Conservation (phyloP, 2,888 invertebrate species). For the Heteromyza rotundicornis region DNA sequence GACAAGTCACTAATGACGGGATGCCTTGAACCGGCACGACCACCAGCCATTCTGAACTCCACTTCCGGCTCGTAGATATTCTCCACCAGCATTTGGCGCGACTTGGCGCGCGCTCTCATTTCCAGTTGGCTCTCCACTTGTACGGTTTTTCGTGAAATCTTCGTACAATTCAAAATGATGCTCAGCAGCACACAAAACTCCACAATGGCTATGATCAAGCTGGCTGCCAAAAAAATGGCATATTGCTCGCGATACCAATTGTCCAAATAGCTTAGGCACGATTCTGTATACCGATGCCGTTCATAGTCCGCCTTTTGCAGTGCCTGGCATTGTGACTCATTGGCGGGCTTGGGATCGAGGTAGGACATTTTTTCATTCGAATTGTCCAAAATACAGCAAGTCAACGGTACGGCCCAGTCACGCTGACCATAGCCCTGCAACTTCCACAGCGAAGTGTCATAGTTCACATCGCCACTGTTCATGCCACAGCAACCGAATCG, state of each 20-base stretch:
- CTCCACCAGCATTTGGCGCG: constrained; percentile 51
- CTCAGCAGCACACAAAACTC: constrained; percentile 76
- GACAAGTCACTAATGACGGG: constrained; percentile 31
- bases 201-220: constrained; percentile 73
- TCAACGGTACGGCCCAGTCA: constrained; percentile 72
- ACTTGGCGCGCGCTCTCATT: constrained; percentile 39
- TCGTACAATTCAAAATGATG: constrained; percentile 75
- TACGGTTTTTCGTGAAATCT: constrained; percentile 59
- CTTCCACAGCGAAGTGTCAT: constrained; percentile 82
- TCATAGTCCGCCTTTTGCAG: constrained; percentile 52
- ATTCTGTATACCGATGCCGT: constrained; percentile 54
- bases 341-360: constrained; percentile 78
- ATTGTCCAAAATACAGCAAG: constrained; percentile 74
- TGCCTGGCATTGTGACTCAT: constrained; percentile 74
- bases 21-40: constrained; percentile 24
- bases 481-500: constrained; percentile 80
- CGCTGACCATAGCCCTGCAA: constrained; percentile 75
- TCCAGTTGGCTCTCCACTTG: constrained; percentile 33
- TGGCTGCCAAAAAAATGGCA: constrained; percentile 70
- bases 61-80: constrained; percentile 58
- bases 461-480: constrained; percentile 77
- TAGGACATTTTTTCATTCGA: constrained; percentile 66
- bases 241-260: constrained; percentile 81
- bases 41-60: constrained; percentile 37
- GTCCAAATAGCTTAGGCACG: constrained; percentile 73